A percentile compares a stretch with the other conserved stretches of the same genome.
Conservation (phyloP, 1,140 invertebrate genomes). For the Psix sp. region DNA sequence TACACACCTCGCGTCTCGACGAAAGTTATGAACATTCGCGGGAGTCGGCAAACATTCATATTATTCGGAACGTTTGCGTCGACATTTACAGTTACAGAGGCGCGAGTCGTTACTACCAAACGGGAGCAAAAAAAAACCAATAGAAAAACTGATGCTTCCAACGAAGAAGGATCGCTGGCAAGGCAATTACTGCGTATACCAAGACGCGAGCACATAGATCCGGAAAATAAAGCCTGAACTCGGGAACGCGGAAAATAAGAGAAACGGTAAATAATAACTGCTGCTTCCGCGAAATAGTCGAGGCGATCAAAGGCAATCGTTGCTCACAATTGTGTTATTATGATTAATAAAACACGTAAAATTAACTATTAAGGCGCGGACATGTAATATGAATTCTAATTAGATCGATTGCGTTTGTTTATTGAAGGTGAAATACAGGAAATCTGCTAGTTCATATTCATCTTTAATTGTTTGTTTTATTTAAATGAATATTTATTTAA, state of each 20-base stretch:
- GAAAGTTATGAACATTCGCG: constrained; percentile 17
- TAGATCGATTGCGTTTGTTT: too few species aligned
- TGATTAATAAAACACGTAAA: constrained; percentile 18
- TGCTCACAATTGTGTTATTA: constrained; percentile 5
- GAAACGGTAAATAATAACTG: constrained; percentile 52
- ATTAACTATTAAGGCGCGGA: constrained; percentile 25
- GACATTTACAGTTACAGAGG: constrained; percentile 27
- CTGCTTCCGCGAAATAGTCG: constrained; percentile 16
- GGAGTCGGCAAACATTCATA: constrained; percentile 17
- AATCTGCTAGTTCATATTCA: too few species aligned
- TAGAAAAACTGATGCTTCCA: constrained; percentile 10
- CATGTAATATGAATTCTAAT: constrained; percentile 8
- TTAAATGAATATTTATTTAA: too few species aligned
- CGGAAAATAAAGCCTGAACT: constrained; percentile 44
- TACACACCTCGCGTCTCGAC: constrained; percentile 9
- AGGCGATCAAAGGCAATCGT: constrained; percentile 8
- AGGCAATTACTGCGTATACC: constrained; percentile 34
- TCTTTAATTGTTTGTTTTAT: too few species aligned
- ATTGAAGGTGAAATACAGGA: too few species aligned
- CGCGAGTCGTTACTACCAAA: constrained; percentile 13
- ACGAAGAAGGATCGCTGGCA: constrained; percentile 20
- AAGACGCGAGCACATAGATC: constrained; percentile 41
- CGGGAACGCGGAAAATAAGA: constrained; percentile 51
- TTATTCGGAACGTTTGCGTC: constrained; percentile 25
- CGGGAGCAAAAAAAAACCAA: background rate